Percentiles rank a stretch among this genome's conserved stretches.
phyloP scores from a whole-genome alignment of 35 echinoderm and acorn worm species.

The Heliocidaris tuberculata region DNA sequence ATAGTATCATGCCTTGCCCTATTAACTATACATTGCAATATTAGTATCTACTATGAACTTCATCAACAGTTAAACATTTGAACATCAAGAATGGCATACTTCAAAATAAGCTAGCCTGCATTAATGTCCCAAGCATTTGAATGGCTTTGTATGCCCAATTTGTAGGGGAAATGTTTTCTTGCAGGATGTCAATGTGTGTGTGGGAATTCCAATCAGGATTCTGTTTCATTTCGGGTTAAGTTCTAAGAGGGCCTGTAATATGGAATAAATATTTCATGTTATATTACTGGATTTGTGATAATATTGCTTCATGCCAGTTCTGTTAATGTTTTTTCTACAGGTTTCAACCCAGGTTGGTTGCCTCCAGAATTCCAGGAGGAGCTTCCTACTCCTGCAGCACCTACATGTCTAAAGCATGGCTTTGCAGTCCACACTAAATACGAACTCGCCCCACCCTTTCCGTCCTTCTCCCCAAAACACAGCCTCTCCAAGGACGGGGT shows the following conservation, averaged over 20 bases:
- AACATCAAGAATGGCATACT: too few relatives aligned
- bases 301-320: background rate
- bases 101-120: too few relatives aligned
- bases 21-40: too few relatives aligned
- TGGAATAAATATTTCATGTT: background rate
- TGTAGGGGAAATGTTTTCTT: too few relatives aligned
- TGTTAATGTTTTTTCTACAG: slow-evolving; percentile 35
- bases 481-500: slow-evolving; percentile 91
- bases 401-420: slow-evolving; percentile 85
- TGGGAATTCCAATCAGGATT: too few relatives aligned
- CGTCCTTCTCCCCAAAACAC: slow-evolving; percentile 92
- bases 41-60: too few relatives aligned
- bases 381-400: slow-evolving; percentile 69
- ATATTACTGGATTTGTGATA: background rate
- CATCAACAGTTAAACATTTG: too few relatives aligned
- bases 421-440: slow-evolving; percentile 96
- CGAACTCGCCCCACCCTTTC: slow-evolving; percentile 96
- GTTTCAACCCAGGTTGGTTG: slow-evolving; percentile 60
- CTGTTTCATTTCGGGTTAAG: background rate
- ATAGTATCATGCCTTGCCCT: too few relatives aligned
- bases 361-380: slow-evolving; percentile 73
- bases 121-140: background rate
- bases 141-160: background rate
- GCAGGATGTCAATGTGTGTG: too few relatives aligned
- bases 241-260: background rate